phyloP scores from a whole-genome alignment of 2,888 invertebrate species.

The Lithophane socia region DNA sequence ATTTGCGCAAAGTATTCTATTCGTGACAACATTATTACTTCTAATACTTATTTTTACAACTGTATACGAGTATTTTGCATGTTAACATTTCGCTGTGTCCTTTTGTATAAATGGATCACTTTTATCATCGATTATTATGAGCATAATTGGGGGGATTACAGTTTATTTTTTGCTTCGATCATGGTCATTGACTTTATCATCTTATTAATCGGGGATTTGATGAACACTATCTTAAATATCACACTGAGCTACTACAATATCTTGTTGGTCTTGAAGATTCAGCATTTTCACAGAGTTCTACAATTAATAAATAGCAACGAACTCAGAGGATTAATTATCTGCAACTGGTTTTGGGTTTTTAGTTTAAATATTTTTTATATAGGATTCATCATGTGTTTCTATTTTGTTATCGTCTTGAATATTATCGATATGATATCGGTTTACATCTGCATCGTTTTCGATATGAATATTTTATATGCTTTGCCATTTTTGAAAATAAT shows the following conservation, averaged over 20 bases:
- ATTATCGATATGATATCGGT: not conserved
- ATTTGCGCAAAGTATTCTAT: constrained; percentile 35
- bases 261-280: constrained; percentile 25
- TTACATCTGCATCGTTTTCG: not conserved
- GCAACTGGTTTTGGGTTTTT: constrained; percentile 25
- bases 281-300: constrained; percentile 1
- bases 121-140: not conserved
- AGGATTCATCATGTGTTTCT: not conserved
- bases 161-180: too few species aligned
- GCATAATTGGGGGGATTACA: too few species aligned
- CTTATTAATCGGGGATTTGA: constrained; percentile 7
- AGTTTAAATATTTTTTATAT: constrained; percentile 3
- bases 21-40: constrained; percentile 13
- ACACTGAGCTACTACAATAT: constrained; percentile 2
- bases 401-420: not conserved
- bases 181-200: not conserved
- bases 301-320: constrained; percentile 1
- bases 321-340: not conserved
- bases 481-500: constrained; percentile 10
- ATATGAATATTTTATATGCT: constrained; percentile 12
- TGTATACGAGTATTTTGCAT: not conserved
- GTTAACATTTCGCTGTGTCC: not conserved
- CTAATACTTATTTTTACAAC: constrained; percentile 14
- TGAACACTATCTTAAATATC: not conserved
- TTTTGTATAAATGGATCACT: not conserved